These are phyloP conservation scores for Drosophila mauritiana DNA, from an alignment of 1,140 invertebrate species.

Conservation along the genomic window DNA sequence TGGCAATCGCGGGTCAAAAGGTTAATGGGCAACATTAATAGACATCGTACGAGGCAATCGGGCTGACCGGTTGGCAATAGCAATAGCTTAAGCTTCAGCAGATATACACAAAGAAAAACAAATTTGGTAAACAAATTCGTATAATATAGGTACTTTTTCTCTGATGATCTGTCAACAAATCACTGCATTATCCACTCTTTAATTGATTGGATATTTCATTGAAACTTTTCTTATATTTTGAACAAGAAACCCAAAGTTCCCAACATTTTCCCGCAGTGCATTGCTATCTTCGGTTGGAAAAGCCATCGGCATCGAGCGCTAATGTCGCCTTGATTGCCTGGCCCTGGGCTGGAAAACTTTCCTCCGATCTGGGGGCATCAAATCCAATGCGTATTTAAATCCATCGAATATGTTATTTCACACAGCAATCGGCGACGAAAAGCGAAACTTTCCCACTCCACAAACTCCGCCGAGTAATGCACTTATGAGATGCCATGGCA, in stretches of 20 bases:
- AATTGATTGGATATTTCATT: no score
- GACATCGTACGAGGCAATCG: conserved; percentile 65
- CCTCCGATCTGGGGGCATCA: conserved; percentile 36
- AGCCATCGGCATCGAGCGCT: conserved; percentile 27
- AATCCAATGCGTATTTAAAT: conserved; percentile 70
- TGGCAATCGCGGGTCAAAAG: conserved; percentile 67
- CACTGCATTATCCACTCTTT: no score
- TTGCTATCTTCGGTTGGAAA: conserved; percentile 13
- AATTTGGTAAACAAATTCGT: no score
- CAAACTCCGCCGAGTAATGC: conserved; percentile 22
- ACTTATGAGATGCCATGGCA: conserved; percentile 60
- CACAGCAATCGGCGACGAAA: conserved; percentile 19
- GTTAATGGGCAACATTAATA: conserved; percentile 82
- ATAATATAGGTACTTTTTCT: no score
- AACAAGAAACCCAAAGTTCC: no score
- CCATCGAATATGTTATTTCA: conserved; percentile 58
- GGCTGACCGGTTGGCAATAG: conserved; percentile 40
- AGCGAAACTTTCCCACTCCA: conserved; percentile 57
- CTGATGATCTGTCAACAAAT: neutral
- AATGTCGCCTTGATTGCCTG: conserved; percentile 78
- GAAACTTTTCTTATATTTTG: no score
- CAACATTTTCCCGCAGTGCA: neutral
- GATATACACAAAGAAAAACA: neutral
- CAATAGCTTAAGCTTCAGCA: conserved; percentile 2
- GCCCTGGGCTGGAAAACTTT: conserved; percentile 57